Conservation (phyloP, 2,888 invertebrate species). For the Thecophora atra region DNA sequence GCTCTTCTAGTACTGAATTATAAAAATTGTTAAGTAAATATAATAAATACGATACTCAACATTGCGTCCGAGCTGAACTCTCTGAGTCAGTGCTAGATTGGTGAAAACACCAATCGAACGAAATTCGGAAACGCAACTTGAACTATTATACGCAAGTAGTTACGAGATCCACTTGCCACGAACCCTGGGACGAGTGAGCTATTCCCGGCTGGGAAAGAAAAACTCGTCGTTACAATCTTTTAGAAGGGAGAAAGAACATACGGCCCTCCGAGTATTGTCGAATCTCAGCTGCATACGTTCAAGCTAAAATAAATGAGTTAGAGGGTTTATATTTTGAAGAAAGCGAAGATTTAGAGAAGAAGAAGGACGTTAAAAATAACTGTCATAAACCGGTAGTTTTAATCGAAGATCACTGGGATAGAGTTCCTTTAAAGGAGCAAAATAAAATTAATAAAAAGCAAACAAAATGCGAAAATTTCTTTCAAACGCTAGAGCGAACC, state of each 20-base stretch:
- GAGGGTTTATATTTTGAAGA: constrained; percentile 12
- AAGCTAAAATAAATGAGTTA: not conserved
- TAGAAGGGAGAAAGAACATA: constrained; percentile 13
- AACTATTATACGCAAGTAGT: no score
- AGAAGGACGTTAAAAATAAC: not conserved
- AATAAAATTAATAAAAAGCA: constrained; percentile 9
- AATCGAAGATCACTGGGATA: not conserved
- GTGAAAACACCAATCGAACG: no score
- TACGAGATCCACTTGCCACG: no score
- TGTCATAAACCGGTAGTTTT: not conserved
- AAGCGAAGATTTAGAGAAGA: not conserved
- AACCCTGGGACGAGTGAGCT: no score
- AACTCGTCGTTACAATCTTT: no score
- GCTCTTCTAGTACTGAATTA: no score
- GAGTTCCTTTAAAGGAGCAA: not conserved
- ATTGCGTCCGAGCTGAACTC: no score
- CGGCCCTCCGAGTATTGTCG: constrained; percentile 14
- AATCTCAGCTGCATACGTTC: constrained; percentile 2
- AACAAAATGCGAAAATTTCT: not conserved
- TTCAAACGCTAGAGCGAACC: not conserved
- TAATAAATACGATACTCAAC: no score
- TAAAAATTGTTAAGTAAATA: no score
- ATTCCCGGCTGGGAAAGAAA: no score
- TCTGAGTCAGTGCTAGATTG: no score
- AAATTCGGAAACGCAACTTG: no score